Conservation (phyloP, 1,140 invertebrate genomes). For the Protaetia brevitarsis region DNA sequence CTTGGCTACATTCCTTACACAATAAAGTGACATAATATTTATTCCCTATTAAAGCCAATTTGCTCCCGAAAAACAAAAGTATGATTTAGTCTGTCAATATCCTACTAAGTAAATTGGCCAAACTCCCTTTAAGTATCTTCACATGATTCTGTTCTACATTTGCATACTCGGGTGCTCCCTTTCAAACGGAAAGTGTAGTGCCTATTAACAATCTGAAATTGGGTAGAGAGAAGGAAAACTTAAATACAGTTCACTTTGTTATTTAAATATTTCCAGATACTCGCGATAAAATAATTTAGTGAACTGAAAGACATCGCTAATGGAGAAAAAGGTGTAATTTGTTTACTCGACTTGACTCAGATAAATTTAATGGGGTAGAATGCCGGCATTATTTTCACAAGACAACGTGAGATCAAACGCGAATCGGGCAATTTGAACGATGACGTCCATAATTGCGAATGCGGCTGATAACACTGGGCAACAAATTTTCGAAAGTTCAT, state of each 20-base stretch:
- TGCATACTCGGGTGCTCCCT: too few relatives aligned
- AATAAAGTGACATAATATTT: too few relatives aligned
- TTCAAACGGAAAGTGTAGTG: background rate
- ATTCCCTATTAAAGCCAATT: too few relatives aligned
- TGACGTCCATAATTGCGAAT: background rate
- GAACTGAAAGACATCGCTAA: background rate
- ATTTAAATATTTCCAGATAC: background rate
- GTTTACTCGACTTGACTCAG: background rate
- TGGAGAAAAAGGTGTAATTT: background rate
- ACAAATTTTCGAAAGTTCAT: too few relatives aligned
- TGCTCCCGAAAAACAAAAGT: too few relatives aligned
- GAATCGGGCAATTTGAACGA: background rate
- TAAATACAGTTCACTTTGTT: slow-evolving; percentile 2
- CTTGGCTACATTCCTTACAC: too few relatives aligned
- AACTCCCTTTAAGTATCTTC: too few relatives aligned
- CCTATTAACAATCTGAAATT: background rate
- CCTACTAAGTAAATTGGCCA: too few relatives aligned
- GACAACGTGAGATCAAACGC: background rate
- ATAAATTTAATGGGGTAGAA: slow-evolving; percentile 4
- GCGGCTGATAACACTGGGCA: background rate
- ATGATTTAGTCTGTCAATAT: too few relatives aligned
- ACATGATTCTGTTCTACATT: too few relatives aligned
- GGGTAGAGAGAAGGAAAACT: background rate
- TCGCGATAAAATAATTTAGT: background rate
- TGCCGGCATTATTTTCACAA: background rate